Percentiles rank a stretch among this genome's conserved stretches.
Conservation (phyloP, 2,797 vertebrate species). For the Xenentodon cancila region DNA sequence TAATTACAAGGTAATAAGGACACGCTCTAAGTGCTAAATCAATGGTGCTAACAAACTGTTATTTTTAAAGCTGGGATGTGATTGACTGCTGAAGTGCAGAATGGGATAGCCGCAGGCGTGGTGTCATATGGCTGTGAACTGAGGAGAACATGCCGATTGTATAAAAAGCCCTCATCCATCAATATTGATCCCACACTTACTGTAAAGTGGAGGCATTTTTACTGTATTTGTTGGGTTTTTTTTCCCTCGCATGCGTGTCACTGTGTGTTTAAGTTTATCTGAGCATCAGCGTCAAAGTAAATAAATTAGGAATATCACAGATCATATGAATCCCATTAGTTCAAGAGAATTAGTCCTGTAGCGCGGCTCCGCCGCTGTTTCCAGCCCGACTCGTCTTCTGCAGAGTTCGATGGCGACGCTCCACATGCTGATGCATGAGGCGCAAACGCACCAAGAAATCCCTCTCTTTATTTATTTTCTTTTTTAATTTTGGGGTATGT, state of each 20-base stretch:
- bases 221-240: slow-evolving; percentile 67
- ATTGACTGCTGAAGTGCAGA: slow-evolving; percentile 81
- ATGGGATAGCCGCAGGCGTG: slow-evolving; percentile 75
- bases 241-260: slow-evolving; percentile 35
- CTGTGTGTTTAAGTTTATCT: slow-evolving; percentile 30
- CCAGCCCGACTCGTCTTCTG: slow-evolving; percentile 67
- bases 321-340: slow-evolving; percentile 93
- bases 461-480: slow-evolving; percentile 75
- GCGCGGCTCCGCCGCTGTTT: slow-evolving; percentile 66
- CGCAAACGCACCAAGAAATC: slow-evolving; percentile 84
- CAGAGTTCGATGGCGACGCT: slow-evolving; percentile 54
- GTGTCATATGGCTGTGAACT: slow-evolving; percentile 80
- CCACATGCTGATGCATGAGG: slow-evolving; percentile 83
- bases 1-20: slow-evolving; percentile 89
- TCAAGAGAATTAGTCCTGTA: slow-evolving; percentile 87
- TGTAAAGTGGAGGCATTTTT: slow-evolving; percentile 82
- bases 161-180: slow-evolving; percentile 79
- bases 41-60: slow-evolving; percentile 87
- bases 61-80: slow-evolving; percentile 83
- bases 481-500: neutral
- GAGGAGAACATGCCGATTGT: slow-evolving; percentile 81
- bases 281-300: slow-evolving; percentile 74
- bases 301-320: slow-evolving; percentile 80
- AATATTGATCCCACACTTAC: slow-evolving; percentile 84
- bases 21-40: slow-evolving; percentile 87